Conservation (phyloP, 2,797 vertebrate genomes). For the Oreonectes daqikongensis region DNA sequence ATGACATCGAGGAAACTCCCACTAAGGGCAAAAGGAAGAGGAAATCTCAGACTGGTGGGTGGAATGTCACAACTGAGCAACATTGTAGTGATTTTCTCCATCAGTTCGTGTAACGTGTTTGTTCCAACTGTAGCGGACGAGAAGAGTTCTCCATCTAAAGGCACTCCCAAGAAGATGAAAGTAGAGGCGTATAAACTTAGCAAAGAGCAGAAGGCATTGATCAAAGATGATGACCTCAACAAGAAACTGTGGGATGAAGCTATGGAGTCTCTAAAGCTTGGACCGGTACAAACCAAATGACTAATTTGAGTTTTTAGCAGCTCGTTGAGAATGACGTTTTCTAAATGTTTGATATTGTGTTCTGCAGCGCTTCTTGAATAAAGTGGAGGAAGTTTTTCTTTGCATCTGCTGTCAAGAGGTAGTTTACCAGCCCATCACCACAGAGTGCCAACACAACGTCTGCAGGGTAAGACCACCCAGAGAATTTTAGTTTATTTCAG, state of each 20-base stretch:
- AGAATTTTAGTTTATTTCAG: background rate
- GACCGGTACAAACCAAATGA: slow-evolving; percentile 76
- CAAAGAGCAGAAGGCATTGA: slow-evolving; percentile 84
- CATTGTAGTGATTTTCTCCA: background rate
- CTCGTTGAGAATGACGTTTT: background rate
- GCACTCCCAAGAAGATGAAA: slow-evolving; percentile 85
- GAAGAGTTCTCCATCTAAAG: slow-evolving; percentile 70
- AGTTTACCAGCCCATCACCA: slow-evolving; percentile 90
- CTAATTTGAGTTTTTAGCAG: too few relatives aligned
- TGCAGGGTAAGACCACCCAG: slow-evolving; percentile 83
- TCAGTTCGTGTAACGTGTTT: background rate
- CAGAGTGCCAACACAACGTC: slow-evolving; percentile 95
- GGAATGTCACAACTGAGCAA: background rate
- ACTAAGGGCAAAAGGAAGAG: slow-evolving; percentile 84
- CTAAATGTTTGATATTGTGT: background rate
- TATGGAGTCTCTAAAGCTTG: slow-evolving; percentile 84
- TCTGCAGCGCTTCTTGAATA: slow-evolving; percentile 88
- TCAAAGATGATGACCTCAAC: slow-evolving; percentile 87
- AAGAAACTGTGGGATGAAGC: slow-evolving; percentile 93
- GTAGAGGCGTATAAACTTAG: slow-evolving; percentile 90
- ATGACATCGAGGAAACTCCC: slow-evolving; percentile 73
- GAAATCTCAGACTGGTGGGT: slow-evolving; percentile 76
- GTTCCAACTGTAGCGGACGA: slow-evolving; percentile 63
- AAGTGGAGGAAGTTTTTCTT: slow-evolving; percentile 91
- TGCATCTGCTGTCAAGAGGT: slow-evolving; percentile 99